These are phyloP conservation scores for Hyphantria cunea DNA, from an alignment of 1,140 invertebrate genomes.

Conservation along the genomic window DNA sequence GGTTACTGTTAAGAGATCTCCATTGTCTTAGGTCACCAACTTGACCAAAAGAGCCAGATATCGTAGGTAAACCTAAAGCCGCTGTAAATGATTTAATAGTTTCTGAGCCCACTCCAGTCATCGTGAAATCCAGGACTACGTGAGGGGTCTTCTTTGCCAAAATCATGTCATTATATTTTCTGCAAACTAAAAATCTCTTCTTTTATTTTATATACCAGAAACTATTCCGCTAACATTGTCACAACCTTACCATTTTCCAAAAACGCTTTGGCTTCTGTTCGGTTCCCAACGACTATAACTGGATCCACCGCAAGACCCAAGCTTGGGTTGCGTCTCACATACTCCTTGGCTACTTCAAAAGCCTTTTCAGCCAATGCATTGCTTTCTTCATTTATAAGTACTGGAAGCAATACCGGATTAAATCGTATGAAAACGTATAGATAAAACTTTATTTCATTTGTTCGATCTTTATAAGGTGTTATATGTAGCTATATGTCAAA, in stretches of 20 bases:
- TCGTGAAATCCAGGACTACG: conserved; percentile 90
- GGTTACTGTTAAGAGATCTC: conserved; percentile 85
- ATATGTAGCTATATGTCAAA: not conserved
- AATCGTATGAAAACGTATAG: not conserved
- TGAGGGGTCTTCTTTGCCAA: conserved; percentile 86
- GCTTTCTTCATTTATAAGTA: conserved; percentile 88
- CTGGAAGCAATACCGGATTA: conserved; percentile 66
- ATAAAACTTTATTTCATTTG: too few relatives aligned
- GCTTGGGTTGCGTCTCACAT: conserved; percentile 85
- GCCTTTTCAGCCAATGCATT: conserved; percentile 86
- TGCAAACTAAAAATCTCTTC: conserved; percentile 83
- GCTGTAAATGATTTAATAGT: conserved; percentile 91
- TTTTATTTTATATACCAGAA: not conserved
- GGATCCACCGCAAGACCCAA: conserved; percentile 85
- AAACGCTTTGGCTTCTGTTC: conserved; percentile 85
- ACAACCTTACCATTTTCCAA: conserved; percentile 84
- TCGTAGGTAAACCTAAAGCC: conserved; percentile 90
- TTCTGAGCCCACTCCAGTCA: conserved; percentile 89
- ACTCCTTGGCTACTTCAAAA: conserved; percentile 86
- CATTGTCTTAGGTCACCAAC: conserved; percentile 90
- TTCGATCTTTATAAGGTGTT: not conserved
- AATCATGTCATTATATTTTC: conserved; percentile 85
- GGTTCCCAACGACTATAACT: conserved; percentile 84
- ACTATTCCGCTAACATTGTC: conserved; percentile 12
- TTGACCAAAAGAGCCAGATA: conserved; percentile 92